Conservation (phyloP, 2,888 invertebrate genomes). For the Adelognathus sp. region DNA sequence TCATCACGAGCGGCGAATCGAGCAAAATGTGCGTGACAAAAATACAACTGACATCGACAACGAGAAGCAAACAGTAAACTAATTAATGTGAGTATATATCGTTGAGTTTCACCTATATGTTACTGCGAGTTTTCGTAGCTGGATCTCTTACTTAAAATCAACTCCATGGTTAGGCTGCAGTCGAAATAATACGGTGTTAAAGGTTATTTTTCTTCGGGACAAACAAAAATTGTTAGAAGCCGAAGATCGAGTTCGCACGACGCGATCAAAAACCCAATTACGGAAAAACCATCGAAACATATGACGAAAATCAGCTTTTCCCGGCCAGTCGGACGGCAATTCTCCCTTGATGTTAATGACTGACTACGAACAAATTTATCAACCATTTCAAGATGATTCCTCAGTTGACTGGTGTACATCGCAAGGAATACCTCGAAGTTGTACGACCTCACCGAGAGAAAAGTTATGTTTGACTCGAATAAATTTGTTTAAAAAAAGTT, state of each 20-base stretch:
- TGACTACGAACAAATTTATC: no score
- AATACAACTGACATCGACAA: constrained; percentile 61
- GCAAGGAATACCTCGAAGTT: no score
- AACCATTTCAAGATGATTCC: no score
- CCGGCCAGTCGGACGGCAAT: no score
- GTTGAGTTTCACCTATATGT: constrained; percentile 79
- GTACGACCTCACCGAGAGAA: no score
- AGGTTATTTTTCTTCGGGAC: constrained; percentile 27
- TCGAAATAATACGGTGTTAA: constrained; percentile 78
- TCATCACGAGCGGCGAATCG: constrained; percentile 31
- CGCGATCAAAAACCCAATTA: neutral
- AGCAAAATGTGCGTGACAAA: constrained; percentile 42
- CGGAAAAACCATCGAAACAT: no score
- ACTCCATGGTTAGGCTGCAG: constrained; percentile 80
- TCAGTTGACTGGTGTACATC: no score
- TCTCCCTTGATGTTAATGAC: no score
- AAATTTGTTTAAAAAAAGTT: no score
- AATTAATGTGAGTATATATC: constrained; percentile 63
- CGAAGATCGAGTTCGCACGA: neutral
- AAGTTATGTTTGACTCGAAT: no score
- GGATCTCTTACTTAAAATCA: constrained; percentile 76
- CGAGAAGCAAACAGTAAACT: constrained; percentile 65
- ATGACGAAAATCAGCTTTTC: no score
- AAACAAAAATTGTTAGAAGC: neutral
- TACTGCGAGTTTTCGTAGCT: constrained; percentile 78